Conservation (phyloP, 2,797 vertebrate genomes). For the Ctenopoma kingsleyae region DNA sequence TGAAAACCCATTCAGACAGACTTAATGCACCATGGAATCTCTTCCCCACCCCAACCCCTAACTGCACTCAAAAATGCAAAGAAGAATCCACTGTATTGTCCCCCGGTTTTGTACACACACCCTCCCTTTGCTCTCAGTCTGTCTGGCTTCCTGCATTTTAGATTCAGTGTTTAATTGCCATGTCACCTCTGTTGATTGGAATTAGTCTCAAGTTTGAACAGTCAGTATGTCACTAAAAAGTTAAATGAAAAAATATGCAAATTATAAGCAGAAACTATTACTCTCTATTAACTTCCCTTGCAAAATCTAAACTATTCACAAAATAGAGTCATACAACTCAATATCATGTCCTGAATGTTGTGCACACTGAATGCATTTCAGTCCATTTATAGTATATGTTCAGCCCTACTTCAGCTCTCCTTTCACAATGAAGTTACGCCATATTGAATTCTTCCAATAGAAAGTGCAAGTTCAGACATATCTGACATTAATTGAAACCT, state of each 20-base stretch:
- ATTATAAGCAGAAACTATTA: slow-evolving; percentile 2
- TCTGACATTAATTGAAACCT: slow-evolving; percentile 66
- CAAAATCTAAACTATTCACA: slow-evolving; percentile 29
- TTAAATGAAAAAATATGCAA: slow-evolving; percentile 20
- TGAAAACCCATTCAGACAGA: slow-evolving; percentile 66
- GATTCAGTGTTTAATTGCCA: slow-evolving; percentile 26
- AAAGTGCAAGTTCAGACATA: slow-evolving; percentile 64
- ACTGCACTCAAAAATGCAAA: slow-evolving; percentile 55
- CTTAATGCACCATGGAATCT: slow-evolving; percentile 57
- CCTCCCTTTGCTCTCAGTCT: slow-evolving; percentile 13
- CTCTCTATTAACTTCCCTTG: background rate
- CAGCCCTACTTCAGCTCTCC: slow-evolving; percentile 16
- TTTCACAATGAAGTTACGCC: slow-evolving; percentile 53
- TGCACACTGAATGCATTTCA: slow-evolving; percentile 37
- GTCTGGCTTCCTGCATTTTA: slow-evolving; percentile 26
- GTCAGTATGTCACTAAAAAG: slow-evolving; percentile 7
- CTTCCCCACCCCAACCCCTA: slow-evolving; percentile 18
- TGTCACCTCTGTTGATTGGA: slow-evolving; percentile 32
- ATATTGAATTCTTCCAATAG: slow-evolving; percentile 54
- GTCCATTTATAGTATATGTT: slow-evolving; percentile 40
- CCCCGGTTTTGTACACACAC: background rate
- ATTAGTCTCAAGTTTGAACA: slow-evolving; percentile 16
- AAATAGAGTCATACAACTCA: slow-evolving; percentile 21
- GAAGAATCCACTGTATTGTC: slow-evolving; percentile 47
- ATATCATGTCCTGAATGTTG: slow-evolving; percentile 41